These are phyloP conservation scores for Macrotrachela quadricornifera DNA, from an alignment of 1,140 invertebrate genomes.

Conservation along the genomic window DNA sequence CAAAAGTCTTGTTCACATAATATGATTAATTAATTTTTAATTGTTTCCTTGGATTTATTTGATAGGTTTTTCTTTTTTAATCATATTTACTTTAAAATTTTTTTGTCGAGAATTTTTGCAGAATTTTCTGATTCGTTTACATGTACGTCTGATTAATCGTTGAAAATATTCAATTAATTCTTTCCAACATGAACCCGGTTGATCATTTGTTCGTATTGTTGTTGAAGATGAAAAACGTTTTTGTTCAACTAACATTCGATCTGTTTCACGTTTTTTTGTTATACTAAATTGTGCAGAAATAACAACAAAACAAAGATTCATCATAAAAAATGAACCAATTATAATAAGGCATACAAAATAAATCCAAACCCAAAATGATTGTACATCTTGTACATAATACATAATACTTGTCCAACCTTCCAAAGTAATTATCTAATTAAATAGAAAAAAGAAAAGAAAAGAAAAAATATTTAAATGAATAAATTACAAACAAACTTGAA, in stretches of 20 bases:
- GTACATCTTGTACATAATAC: conserved; percentile 97
- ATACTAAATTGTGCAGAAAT: conserved; percentile 99
- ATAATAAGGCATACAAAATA: conserved; percentile 98
- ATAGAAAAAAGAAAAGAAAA: neutral
- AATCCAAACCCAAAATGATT: conserved; percentile 99
- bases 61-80: too few relatives aligned
- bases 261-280: conserved; percentile 97
- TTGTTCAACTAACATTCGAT: conserved; percentile 82
- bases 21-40: too few relatives aligned
- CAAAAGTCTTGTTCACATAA: too few relatives aligned
- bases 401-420: conserved; percentile 95
- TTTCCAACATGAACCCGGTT: conserved; percentile 27
- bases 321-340: conserved; percentile 99
- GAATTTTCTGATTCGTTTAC: too few relatives aligned
- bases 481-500: neutral
- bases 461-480: conserved; percentile 2
- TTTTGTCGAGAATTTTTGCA: too few relatives aligned
- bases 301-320: conserved; percentile 96
- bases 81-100: too few relatives aligned
- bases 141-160: too few relatives aligned
- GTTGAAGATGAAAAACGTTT: conserved; percentile 68
- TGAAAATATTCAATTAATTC: conserved; percentile 49
- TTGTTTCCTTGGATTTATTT: too few relatives aligned
- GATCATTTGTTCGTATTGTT: conserved; percentile 63
- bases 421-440: conserved; percentile 39